Evolutionary conservation across 2,888 invertebrate species (phyloP).

Genomic region (Sialis fuliginosa): DNA sequence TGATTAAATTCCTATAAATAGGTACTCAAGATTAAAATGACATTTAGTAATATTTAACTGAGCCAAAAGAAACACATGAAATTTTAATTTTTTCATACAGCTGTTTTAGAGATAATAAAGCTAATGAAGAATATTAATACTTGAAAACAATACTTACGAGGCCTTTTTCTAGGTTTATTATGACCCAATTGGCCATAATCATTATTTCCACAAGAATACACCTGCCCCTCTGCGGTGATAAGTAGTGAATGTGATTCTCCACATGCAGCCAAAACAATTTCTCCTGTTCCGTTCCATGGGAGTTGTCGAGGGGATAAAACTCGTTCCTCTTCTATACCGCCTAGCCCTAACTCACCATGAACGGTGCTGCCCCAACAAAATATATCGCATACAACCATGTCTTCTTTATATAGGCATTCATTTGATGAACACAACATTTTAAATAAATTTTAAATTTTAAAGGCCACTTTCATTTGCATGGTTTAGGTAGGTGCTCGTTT

Average conservation of each 20-base stretch:
- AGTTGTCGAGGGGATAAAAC: slow-evolving; percentile 40
- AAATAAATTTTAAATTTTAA: too few species aligned
- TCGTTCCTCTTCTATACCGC: slow-evolving; percentile 56
- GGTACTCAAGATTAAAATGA: too few species aligned
- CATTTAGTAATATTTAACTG: neutral
- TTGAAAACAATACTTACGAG: slow-evolving; percentile 42
- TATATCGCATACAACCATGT: slow-evolving; percentile 20
- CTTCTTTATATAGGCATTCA: too few species aligned
- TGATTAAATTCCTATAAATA: too few species aligned
- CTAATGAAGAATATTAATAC: too few species aligned
- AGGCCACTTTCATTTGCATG: too few species aligned
- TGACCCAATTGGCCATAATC: slow-evolving; percentile 84
- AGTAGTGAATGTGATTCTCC: slow-evolving; percentile 72
- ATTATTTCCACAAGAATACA: slow-evolving; percentile 87
- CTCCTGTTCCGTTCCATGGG: slow-evolving; percentile 39
- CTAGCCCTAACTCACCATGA: slow-evolving; percentile 62
- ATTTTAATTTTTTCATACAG: neutral
- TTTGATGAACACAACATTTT: too few species aligned
- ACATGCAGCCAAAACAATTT: slow-evolving; percentile 42
- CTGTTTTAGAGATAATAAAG: too few species aligned
- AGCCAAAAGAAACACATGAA: neutral
- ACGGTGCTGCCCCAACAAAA: slow-evolving; percentile 63
- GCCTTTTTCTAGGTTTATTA: slow-evolving; percentile 40
- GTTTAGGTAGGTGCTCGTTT: too few species aligned
- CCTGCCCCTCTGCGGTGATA: slow-evolving; percentile 54